A percentile compares a stretch with the other conserved stretches of the same genome.
Evolutionary conservation across 2,888 invertebrate genomes (phyloP).

Genomic region (Leucozona laternaria): DNA sequence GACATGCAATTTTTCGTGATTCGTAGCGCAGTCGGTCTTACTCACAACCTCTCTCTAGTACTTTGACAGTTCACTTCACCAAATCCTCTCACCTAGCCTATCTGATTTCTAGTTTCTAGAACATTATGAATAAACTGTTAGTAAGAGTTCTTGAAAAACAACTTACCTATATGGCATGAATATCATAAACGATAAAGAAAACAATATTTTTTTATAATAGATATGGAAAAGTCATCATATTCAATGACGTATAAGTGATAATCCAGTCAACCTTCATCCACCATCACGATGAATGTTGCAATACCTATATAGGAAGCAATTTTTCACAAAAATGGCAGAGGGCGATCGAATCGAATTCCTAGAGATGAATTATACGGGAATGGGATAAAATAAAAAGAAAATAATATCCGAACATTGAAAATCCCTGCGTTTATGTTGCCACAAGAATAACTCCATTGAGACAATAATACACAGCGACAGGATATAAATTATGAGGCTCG

Average conservation of each 20-base stretch:
- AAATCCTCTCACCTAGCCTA: too few species aligned
- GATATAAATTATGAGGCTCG: slow-evolving; percentile 70
- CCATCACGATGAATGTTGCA: background rate
- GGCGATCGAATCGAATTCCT: background rate
- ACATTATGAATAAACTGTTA: too few species aligned
- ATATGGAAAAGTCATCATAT: slow-evolving; percentile 33
- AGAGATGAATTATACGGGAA: slow-evolving; percentile 29
- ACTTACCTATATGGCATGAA: background rate
- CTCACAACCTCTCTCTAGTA: too few species aligned
- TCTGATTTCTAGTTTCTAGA: too few species aligned
- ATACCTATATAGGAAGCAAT: background rate
- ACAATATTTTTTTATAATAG: background rate
- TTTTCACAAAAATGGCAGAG: background rate
- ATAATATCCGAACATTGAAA: slow-evolving; percentile 49
- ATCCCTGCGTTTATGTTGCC: slow-evolving; percentile 54
- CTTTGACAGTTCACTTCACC: too few species aligned
- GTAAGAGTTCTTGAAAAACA: slow-evolving; percentile 2
- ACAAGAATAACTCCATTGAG: slow-evolving; percentile 69
- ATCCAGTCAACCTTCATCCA: slow-evolving; percentile 34
- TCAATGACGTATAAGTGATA: slow-evolving; percentile 54
- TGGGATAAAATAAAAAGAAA: slow-evolving; percentile 36
- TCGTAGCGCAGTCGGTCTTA: too few species aligned
- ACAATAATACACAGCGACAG: slow-evolving; percentile 72
- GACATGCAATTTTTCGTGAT: too few species aligned
- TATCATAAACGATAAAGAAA: background rate